Evolutionary conservation across 2,888 invertebrate species (phyloP), one percentile per base, ranked within the genome.

Genomic region (Strigamia transsilvanica): DNA sequence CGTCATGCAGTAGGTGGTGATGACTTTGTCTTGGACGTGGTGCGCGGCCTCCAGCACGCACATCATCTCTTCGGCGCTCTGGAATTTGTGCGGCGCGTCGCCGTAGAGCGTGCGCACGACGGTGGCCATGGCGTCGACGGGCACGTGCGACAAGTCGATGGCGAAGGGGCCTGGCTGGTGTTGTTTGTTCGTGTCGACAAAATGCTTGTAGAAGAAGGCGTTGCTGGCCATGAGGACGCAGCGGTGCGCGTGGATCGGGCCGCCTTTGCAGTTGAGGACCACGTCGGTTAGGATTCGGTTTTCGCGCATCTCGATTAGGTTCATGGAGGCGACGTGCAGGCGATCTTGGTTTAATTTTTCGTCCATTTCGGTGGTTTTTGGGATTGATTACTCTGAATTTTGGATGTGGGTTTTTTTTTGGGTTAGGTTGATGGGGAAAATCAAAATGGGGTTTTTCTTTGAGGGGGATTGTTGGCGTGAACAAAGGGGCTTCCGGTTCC

Each of bases 281-380:
- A 73, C 73, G n/a, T 73, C 73, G 6, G 73, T 73, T 32, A 73
- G 73, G 15, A 73, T 23, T 32, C 15, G 12, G 32, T 73, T 73
- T 73, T 27, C 73, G 13, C 73, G 73, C 73, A 73, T 73, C 7
- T 73, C 73, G 27, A 73, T 27, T 0, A 73, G 73, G 32, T 73
- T 73, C 32, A 73, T 27, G 1, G 73, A 27, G 4, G 73, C 32
- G 2, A 73, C 12, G 10, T 73, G 73, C 12, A 27, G 5, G 15
- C 73, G 73, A 23, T 73, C 73, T 73, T 73, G 73, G 10, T 73
- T 73, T 7, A 73, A 32, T 73, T 73, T 73, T 27, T 73, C 32
- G 15, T 73, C 32, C 73, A 32, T 38, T 6, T 38, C 10, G 21
- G 15, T 46, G 15, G 15, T 46, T 38, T 38, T 38, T 38, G 2